These are phyloP conservation scores for Pseudomyrmex sp. DNA, from an alignment of 1,140 invertebrate species.

Conservation along the genomic window DNA sequence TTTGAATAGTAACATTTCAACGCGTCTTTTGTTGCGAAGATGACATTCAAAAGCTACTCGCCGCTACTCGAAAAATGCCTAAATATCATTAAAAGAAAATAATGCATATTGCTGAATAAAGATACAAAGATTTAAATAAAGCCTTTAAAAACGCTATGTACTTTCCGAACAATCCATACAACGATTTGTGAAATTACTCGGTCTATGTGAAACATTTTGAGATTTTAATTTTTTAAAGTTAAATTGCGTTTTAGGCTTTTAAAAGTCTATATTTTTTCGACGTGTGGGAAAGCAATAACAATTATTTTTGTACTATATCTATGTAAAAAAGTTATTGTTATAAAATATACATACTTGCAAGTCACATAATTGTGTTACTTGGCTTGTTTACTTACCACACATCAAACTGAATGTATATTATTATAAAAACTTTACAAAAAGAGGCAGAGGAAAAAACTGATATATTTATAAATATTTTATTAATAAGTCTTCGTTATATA, in stretches of 20 bases:
- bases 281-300: conserved; percentile 69
- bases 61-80: too few relatives aligned
- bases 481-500: conserved; percentile 67
- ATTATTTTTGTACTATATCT: conserved; percentile 74
- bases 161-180: background rate
- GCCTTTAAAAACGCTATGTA: too few relatives aligned
- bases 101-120: too few relatives aligned
- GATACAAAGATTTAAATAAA: too few relatives aligned
- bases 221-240: conserved; percentile 53
- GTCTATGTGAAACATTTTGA: conserved; percentile 53
- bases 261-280: conserved; percentile 69
- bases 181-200: conserved; percentile 62
- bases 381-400: conserved; percentile 7
- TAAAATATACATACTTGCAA: conserved; percentile 67
- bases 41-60: too few relatives aligned
- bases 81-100: too few relatives aligned
- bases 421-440: background rate
- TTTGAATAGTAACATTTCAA: too few relatives aligned
- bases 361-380: background rate
- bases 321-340: conserved; percentile 69
- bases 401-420: background rate
- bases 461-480: conserved; percentile 71
- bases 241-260: conserved; percentile 58
- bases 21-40: too few relatives aligned
- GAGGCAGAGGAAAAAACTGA: conserved; percentile 31